Percentiles rank a stretch among this genome's conserved stretches.
These are phyloP conservation scores for Hippasteria phrygiana DNA, from an alignment of 53 echinoderm and acorn worm species.

Conservation along the genomic window DNA sequence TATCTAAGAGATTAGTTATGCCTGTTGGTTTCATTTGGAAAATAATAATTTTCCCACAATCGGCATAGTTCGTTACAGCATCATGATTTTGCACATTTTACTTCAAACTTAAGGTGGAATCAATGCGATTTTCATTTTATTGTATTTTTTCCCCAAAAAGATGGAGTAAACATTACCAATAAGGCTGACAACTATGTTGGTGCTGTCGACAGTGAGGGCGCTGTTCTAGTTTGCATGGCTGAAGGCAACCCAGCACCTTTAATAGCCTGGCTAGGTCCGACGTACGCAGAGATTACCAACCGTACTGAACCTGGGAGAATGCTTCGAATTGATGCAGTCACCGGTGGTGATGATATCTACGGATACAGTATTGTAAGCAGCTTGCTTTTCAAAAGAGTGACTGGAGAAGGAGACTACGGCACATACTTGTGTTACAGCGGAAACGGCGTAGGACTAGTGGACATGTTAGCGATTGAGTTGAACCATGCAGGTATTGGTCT, in stretches of 20 bases:
- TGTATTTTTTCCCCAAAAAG: not conserved
- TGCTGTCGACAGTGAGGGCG: not conserved
- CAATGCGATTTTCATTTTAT: not conserved
- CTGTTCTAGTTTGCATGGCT: not conserved
- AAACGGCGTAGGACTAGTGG: constrained; percentile 12
- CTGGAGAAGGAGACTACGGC: not conserved
- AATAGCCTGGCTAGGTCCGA: not conserved
- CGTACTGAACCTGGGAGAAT: not conserved
- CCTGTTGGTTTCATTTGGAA: no score
- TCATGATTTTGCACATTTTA: not conserved
- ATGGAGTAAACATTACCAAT: not conserved
- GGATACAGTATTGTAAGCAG: not conserved
- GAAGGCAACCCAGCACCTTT: not conserved
- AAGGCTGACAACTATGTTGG: not conserved
- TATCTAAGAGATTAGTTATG: no score
- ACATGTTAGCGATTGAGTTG: not conserved
- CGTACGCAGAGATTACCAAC: not conserved
- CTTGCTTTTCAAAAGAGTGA: not conserved
- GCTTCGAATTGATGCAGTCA: not conserved
- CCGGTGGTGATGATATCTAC: not conserved
- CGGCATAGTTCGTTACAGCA: not conserved
- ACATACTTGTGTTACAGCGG: not conserved
- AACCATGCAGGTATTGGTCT: not conserved
- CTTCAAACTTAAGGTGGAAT: not conserved
- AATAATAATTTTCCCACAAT: no score